Evolutionary conservation across 2,888 invertebrate species (phyloP).

Genomic region (Catotricha subobsoleta): DNA sequence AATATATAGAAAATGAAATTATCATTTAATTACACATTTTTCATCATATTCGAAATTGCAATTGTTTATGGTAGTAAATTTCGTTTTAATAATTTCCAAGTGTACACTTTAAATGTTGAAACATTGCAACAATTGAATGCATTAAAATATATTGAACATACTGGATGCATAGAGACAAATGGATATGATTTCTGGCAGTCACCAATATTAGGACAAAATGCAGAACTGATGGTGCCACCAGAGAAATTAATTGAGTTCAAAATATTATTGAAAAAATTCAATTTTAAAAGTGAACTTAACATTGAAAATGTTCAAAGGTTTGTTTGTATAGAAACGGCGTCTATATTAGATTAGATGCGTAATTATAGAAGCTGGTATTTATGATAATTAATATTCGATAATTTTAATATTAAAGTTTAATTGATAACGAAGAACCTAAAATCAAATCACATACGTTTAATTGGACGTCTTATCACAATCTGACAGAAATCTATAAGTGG

Average conservation of each 20-base stretch:
- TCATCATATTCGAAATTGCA: no score
- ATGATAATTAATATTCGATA: background rate
- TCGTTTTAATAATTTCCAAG: conserved; percentile 23
- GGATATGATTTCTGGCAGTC: conserved; percentile 12
- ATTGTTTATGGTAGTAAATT: conserved; percentile 13
- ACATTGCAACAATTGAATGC: conserved; percentile 31
- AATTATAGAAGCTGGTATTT: background rate
- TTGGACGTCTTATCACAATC: conserved; percentile 14
- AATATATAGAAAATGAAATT: no score
- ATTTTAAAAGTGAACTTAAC: conserved; percentile 16
- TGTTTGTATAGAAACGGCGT: conserved; percentile 7
- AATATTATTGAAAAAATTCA: conserved; percentile 15
- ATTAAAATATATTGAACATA: conserved; percentile 19
- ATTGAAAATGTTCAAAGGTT: conserved; percentile 25
- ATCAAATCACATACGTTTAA: conserved; percentile 16
- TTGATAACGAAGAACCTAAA: conserved; percentile 13
- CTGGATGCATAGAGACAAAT: conserved; percentile 16
- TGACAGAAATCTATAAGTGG: conserved; percentile 31
- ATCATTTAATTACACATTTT: no score
- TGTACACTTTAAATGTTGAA: conserved; percentile 26
- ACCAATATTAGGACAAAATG: conserved; percentile 13
- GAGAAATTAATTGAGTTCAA: conserved; percentile 18
- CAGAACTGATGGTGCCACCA: conserved; percentile 34
- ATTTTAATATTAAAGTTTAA: conserved; percentile 21
- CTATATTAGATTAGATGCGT: background rate